phyloP scores from a whole-genome alignment of 1,140 invertebrate genomes.

The Coptotermes formosanus region DNA sequence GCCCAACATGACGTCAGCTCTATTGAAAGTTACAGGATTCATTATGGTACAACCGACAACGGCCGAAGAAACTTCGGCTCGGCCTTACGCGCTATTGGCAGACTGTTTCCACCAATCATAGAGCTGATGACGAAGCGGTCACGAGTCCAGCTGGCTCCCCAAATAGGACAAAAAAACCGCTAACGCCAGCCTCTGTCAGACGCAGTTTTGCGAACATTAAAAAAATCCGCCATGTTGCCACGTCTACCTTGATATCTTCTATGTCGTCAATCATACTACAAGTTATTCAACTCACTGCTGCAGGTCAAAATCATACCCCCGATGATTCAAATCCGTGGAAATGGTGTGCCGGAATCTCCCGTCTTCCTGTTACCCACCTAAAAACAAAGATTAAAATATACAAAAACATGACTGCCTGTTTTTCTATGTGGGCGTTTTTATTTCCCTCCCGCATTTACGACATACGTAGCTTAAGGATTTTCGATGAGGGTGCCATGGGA shows the following conservation, averaged over 20 bases:
- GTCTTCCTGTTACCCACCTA: no score
- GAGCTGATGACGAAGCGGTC: constrained; percentile 29
- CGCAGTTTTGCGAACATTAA: constrained; percentile 13
- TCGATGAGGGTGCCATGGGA: no score
- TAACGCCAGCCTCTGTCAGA: not conserved
- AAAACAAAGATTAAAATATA: no score
- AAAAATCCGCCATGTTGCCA: constrained; percentile 16
- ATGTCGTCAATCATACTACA: not conserved
- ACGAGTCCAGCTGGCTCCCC: constrained; percentile 27
- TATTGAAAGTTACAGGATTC: constrained; percentile 22
- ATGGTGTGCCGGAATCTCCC: no score
- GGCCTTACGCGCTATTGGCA: constrained; percentile 36
- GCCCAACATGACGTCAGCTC: constrained; percentile 23
- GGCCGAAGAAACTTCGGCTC: constrained; percentile 32
- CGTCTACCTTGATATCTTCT: not conserved
- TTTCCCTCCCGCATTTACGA: no score
- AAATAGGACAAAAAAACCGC: not conserved
- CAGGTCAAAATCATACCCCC: not conserved
- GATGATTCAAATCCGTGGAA: no score
- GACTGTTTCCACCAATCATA: constrained; percentile 31
- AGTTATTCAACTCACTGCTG: not conserved
- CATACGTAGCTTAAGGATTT: no score
- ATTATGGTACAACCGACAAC: constrained; percentile 18
- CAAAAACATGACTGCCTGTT: no score
- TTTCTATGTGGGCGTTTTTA: no score